Conservation (phyloP, 2,113 vertebrate genomes). For the Sylvietta virens region DNA sequence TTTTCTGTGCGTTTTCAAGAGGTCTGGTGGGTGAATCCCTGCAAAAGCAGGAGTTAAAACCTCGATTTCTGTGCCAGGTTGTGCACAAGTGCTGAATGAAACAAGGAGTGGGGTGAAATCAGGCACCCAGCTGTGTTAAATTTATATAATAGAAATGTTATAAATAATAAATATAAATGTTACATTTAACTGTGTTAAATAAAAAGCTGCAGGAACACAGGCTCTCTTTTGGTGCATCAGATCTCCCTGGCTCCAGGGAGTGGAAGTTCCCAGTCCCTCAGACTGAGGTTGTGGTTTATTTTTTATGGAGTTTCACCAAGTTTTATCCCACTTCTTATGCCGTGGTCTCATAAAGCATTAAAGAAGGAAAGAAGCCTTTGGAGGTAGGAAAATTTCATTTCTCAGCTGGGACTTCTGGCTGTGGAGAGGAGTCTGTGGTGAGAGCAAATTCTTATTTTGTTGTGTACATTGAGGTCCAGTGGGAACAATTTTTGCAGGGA, state of each 20-base stretch:
- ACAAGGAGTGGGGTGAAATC: neutral
- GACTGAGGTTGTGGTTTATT: neutral
- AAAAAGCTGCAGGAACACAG: neutral
- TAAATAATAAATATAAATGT: too few species aligned
- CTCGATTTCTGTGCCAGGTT: neutral
- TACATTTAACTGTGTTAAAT: neutral
- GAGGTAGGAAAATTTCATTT: neutral
- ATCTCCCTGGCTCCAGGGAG: neutral
- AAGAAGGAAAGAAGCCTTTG: neutral
- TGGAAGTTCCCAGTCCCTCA: neutral
- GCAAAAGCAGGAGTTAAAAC: neutral
- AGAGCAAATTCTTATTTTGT: neutral
- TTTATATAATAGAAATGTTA: too few species aligned
- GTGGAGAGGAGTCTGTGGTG: neutral
- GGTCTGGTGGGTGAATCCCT: neutral
- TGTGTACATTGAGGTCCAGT: accelerated
- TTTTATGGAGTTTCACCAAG: neutral
- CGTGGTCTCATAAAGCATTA: accelerated
- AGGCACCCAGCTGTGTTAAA: neutral
- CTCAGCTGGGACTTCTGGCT: neutral
- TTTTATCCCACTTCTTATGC: neutral
- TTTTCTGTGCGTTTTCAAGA: neutral
- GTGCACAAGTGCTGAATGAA: neutral
- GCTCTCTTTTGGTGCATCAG: neutral
- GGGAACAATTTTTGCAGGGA: neutral